phyloP scores from a whole-genome alignment of 2,113 vertebrate genomes.

The Tylochromis polylepis region DNA sequence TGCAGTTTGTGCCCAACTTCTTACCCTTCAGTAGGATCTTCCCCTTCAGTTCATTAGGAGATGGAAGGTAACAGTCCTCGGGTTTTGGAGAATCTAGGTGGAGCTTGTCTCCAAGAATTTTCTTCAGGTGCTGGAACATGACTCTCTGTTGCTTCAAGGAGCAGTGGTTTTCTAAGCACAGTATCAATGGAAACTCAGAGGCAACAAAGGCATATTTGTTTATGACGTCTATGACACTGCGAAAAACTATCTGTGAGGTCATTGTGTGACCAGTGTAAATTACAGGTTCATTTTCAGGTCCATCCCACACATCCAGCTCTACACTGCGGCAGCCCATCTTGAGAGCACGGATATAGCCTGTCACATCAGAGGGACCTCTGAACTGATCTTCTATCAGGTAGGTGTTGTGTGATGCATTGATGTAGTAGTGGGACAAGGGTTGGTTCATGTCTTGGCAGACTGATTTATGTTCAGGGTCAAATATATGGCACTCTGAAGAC shows the following conservation, averaged over 20 bases:
- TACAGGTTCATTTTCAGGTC: constrained; percentile 92
- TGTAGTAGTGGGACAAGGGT: constrained; percentile 95
- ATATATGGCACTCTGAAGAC: constrained; percentile 94
- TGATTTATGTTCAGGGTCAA: constrained; percentile 94
- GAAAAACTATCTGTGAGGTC: constrained; percentile 96
- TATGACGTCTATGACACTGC: constrained; percentile 88
- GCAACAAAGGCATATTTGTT: constrained; percentile 96
- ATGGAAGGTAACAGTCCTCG: constrained; percentile 89
- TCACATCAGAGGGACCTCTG: constrained; percentile 95
- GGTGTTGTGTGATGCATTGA: constrained; percentile 96
- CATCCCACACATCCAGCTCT: constrained; percentile 95
- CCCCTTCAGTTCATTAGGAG: constrained; percentile 83
- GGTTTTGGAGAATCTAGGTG: constrained; percentile 78
- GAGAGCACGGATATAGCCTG: constrained; percentile 93
- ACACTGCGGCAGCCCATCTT: constrained; percentile 98
- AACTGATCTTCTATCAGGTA: constrained; percentile 99
- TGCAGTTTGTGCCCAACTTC: constrained; percentile 83
- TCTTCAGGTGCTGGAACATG: constrained; percentile 96
- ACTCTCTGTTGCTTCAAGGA: constrained; percentile 93
- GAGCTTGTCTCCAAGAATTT: constrained; percentile 91
- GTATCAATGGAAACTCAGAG: constrained; percentile 89
- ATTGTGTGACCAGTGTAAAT: constrained; percentile 97
- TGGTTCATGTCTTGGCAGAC: constrained; percentile 98
- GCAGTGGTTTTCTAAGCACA: constrained; percentile 97
- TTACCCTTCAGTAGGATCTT: constrained; percentile 93